Base-by-base conservation (phyloP, 2,888 invertebrate species). In the Pollenia angustigena region DNA sequence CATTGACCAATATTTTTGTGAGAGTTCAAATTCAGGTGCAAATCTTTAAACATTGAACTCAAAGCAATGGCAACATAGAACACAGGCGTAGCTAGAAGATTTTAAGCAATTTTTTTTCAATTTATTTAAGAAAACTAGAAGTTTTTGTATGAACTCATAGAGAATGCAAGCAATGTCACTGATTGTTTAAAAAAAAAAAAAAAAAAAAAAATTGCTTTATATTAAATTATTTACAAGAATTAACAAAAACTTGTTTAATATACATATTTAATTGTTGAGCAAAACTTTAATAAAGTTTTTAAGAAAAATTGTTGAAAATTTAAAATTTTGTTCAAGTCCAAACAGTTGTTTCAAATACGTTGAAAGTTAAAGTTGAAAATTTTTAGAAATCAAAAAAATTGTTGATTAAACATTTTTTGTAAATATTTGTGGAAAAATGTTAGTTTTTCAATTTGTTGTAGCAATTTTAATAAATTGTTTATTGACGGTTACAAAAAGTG, bases 41-140 rank as follows among this genome's bases (percentile, higher is more conserved):
- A 83, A 81, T 84, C 83, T 81, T 87, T 87, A 84, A 78, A 87
- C 87, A 87, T 87, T 87, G 87, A 87, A 87, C 87, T 81, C 18
- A 72, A 82, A 64, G 60, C 69, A 18, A 40, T 12, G 60, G n/a
- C 58, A 79, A 48, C n/a, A 32, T 32, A 32, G 32, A 12, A 52
- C 58, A 58, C 8, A 40, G 52, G 52, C 72, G 42, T 48, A 56
- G 66, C 42, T 60, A 40, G 46, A 58, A 52, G 11, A 16, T 40
- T 69, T 69, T 16, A 11, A n/a, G 6, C 54, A 9, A 54, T 54
- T 52, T 16, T 50, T n/a, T 60, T 40, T 1, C 0, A 23, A 40
- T 60, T 60, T 23, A 18, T n/a, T 16, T 10, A 40, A 42, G 18
- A 42, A 69, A 54, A 69, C 40, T 16, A 4, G 32, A 32, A 32